Conservation (phyloP, 2,113 vertebrate species). For the Leptobrachium ailaonicum region DNA sequence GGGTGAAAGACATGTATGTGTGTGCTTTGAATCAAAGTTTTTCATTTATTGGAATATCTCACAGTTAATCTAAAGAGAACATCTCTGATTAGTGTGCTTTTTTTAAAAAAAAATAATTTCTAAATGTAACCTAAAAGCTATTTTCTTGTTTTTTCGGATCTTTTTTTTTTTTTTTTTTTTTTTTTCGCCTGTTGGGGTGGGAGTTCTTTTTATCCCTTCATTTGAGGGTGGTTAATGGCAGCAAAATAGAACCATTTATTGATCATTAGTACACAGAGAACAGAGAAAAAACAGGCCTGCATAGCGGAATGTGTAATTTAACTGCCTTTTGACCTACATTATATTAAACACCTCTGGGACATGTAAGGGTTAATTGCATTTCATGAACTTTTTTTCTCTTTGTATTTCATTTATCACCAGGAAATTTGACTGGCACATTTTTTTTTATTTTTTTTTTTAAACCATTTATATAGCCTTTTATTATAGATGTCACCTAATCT, state of each 20-base stretch:
- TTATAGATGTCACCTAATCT: neutral
- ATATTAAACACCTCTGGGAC: constrained; percentile 44
- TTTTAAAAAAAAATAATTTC: too few species aligned
- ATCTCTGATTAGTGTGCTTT: too few species aligned
- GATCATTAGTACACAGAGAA: constrained; percentile 55
- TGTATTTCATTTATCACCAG: neutral
- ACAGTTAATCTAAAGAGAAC: too few species aligned
- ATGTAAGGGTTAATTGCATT: constrained; percentile 50
- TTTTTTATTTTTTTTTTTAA: too few species aligned
- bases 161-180: too few species aligned
- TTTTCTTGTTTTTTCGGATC: too few species aligned
- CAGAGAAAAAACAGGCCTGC: constrained; percentile 51
- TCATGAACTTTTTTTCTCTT: constrained; percentile 36
- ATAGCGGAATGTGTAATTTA: constrained; percentile 48
- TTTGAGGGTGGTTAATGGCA: neutral
- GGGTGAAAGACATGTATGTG: constrained; percentile 43
- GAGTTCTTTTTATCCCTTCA: too few species aligned
- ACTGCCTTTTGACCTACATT: constrained; percentile 37
- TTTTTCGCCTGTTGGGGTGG: too few species aligned
- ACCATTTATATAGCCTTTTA: neutral
- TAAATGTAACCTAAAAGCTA: too few species aligned
- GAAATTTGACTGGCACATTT: neutral
- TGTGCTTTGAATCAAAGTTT: neutral
- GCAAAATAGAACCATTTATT: constrained; percentile 54
- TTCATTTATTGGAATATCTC: neutral